A percentile compares a stretch with the other conserved stretches of the same genome.
Conservation (phyloP, 2,888 invertebrate species). For the Sussaba pulchella region DNA sequence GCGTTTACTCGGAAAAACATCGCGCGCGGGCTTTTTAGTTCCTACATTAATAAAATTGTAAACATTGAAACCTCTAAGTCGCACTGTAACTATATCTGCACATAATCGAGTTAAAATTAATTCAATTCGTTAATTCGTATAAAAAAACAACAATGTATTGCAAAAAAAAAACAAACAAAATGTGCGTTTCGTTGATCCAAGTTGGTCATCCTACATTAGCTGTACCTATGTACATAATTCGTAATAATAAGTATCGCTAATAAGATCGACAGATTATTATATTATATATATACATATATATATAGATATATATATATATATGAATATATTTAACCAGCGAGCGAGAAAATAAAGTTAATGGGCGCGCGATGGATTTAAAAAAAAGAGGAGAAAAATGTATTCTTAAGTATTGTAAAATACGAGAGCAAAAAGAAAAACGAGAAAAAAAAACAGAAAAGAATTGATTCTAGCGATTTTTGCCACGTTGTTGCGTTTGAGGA, state of each 20-base stretch:
- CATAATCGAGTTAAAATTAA: conserved; percentile 40
- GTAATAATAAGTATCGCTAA: conserved; percentile 56
- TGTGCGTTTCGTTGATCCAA: conserved; percentile 46
- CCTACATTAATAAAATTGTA: conserved; percentile 14
- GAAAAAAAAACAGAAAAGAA: neutral
- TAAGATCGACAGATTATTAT: conserved; percentile 64
- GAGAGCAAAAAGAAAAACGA: conserved; percentile 24
- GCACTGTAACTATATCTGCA: conserved; percentile 56
- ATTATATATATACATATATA: conserved; percentile 30
- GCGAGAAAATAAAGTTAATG: conserved; percentile 50
- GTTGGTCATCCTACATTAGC: conserved; percentile 70
- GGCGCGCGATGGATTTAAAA: conserved; percentile 33
- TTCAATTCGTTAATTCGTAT: conserved; percentile 1
- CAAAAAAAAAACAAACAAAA: too few relatives aligned
- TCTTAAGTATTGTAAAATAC: conserved; percentile 61
- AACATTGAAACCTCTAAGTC: conserved; percentile 15
- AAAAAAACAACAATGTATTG: too few relatives aligned
- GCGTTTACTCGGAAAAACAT: conserved; percentile 28
- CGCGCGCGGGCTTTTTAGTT: conserved; percentile 30
- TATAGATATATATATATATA: too few relatives aligned
- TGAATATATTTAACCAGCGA: conserved; percentile 38
- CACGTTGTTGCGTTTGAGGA: conserved; percentile 62
- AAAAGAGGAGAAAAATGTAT: conserved; percentile 37
- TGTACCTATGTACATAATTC: conserved; percentile 73
- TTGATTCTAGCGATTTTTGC: conserved; percentile 57